Conservation (phyloP, 2,797 vertebrate species). For the Lophius americanus region DNA sequence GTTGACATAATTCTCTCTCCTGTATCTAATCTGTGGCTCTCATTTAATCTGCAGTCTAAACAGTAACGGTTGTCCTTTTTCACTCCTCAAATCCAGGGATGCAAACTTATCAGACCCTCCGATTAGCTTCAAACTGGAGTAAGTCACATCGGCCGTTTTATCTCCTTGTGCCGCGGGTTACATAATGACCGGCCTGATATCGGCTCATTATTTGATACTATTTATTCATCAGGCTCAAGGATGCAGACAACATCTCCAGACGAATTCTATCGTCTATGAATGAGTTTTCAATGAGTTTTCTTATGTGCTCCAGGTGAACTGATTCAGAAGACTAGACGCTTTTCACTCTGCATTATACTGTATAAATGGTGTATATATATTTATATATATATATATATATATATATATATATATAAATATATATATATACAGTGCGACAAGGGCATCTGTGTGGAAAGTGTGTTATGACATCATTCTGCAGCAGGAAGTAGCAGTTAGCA, state of each 20-base stretch:
- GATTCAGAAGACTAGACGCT: too few species aligned
- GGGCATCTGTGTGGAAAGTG: too few species aligned
- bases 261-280: not conserved
- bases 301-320: not conserved
- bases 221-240: not conserved
- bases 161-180: not conserved
- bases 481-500: too few species aligned
- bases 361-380: too few species aligned
- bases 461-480: too few species aligned
- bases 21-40: not conserved
- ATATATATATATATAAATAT: too few species aligned
- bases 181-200: constrained; percentile 4
- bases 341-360: too few species aligned
- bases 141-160: constrained; percentile 10
- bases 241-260: not conserved
- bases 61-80: not conserved
- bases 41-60: not conserved
- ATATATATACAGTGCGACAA: too few species aligned
- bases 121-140: constrained; percentile 22
- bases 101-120: not conserved
- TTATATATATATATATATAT: too few species aligned
- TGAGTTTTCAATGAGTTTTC: not conserved
- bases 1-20: not conserved
- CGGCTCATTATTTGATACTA: constrained; percentile 4
- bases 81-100: not conserved